phyloP scores from a whole-genome alignment of 1,140 invertebrate species.

The Gonatopus flavifemur region DNA sequence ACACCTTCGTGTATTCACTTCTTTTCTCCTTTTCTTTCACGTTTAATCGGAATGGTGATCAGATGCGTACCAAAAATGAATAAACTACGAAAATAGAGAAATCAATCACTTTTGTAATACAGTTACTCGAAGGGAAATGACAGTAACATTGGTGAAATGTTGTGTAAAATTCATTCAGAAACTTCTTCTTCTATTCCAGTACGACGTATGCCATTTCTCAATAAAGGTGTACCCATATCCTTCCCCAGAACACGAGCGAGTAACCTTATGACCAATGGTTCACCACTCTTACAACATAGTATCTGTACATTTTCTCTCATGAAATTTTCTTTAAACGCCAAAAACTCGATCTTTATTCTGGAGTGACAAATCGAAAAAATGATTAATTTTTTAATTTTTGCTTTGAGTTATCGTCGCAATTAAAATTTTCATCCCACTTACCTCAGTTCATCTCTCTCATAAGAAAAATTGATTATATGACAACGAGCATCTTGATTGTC shows the following conservation, averaged over 20 bases:
- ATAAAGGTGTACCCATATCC: slow-evolving; percentile 59
- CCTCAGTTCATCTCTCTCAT: slow-evolving; percentile 44
- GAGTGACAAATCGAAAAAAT: slow-evolving; percentile 4
- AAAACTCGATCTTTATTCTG: slow-evolving; percentile 57
- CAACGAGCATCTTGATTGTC: slow-evolving; percentile 37
- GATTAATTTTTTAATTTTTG: background rate
- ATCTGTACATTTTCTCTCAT: slow-evolving; percentile 52
- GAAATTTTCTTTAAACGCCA: slow-evolving; percentile 60
- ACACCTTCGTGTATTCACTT: too few relatives aligned
- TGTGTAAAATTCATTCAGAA: slow-evolving; percentile 24
- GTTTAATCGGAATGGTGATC: too few relatives aligned
- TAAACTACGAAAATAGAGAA: too few relatives aligned
- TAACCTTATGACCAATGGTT: slow-evolving; percentile 49
- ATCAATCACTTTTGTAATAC: too few relatives aligned
- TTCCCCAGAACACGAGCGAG: slow-evolving; percentile 57
- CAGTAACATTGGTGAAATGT: too few relatives aligned
- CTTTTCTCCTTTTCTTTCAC: too few relatives aligned
- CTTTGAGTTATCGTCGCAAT: background rate
- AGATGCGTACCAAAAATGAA: too few relatives aligned
- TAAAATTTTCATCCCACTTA: too few relatives aligned
- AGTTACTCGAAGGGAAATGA: too few relatives aligned
- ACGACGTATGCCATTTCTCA: slow-evolving; percentile 59
- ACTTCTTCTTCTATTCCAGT: slow-evolving; percentile 55
- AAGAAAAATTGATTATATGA: slow-evolving; percentile 27
- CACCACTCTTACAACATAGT: slow-evolving; percentile 38